A percentile compares a stretch with the other conserved stretches of the same genome.
These are phyloP conservation scores for Myotis yumanensis DNA, from an alignment of 2,113 vertebrate genomes.

Conservation along the genomic window DNA sequence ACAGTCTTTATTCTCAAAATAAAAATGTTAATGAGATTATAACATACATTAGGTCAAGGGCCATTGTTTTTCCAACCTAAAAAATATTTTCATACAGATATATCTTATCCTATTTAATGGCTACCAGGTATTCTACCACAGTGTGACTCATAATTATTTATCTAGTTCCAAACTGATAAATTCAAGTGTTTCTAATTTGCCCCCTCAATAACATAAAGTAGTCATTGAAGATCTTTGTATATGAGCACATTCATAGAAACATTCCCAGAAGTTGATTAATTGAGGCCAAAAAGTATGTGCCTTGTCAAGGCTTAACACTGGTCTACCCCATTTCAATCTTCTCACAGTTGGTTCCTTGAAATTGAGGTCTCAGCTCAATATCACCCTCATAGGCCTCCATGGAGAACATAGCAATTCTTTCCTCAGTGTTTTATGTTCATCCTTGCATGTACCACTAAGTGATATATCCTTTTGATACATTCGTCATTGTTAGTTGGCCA, in stretches of 20 bases:
- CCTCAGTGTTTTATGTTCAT: neutral
- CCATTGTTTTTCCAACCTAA: neutral
- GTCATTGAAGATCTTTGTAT: neutral
- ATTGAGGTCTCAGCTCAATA: neutral
- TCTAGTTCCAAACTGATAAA: neutral
- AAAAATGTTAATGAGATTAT: neutral
- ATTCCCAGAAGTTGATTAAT: neutral
- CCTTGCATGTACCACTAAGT: neutral
- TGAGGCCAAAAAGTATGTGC: neutral
- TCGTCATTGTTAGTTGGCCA: neutral
- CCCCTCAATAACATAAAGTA: neutral
- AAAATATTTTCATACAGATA: neutral
- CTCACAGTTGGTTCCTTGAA: neutral
- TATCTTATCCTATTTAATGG: neutral
- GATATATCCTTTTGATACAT: neutral
- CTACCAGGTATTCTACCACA: neutral
- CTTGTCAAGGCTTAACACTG: neutral
- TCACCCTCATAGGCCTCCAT: neutral
- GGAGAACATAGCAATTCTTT: neutral
- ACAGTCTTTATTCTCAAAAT: neutral
- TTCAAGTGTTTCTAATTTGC: neutral
- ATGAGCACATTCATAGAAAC: neutral
- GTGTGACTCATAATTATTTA: neutral
- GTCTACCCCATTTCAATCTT: neutral
- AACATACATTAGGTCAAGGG: neutral